Base-by-base conservation (phyloP, 1,140 invertebrate species). In the Dinothrombium tinctorium region DNA sequence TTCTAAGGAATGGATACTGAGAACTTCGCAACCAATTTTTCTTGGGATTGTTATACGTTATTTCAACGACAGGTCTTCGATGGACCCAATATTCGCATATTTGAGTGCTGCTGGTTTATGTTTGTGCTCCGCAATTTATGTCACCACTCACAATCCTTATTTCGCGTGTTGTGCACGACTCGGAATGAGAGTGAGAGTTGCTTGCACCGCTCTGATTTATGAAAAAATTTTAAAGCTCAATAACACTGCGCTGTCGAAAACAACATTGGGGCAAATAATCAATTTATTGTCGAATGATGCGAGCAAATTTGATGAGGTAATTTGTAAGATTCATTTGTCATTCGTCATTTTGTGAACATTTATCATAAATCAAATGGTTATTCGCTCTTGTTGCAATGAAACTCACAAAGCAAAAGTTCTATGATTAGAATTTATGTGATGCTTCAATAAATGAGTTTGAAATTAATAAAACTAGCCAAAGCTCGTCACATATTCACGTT, bases 211-310 rank as follows among this genome's bases (percentile, higher is more conserved):
- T 9, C 49, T 69, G 0, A 51, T 69, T 36, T 69, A 67, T 47
- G 17, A 39, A 4, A 47, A 42, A 25, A 22, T 31, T 14, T 49
- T 66, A 39, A 50, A 54, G 20, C 46, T 67, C 14, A 64, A 58
- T 45, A 58, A 59, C 47, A 69, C 65, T 2, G 71, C 77, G 6
- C 56, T 86, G 22, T 69, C 69, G 15, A 65, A 76, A 51, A 79
- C 76, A 4, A 77, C 78, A 4, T 68, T 69, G 26, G 84, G 84
- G 7, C 75, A 92, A 61, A 74, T 90, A 54, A 75, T 90, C 8
- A 94, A 90, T 59, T 63, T 92, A 7, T 64, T 94, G 45, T 84
- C 82, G 9, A 92, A 89, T 57, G 84, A 92, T 50, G 50, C 46
- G 15, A 40, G 44, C 32, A 37, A 45, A 42, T 49, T 51, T 9